phyloP scores from a whole-genome alignment of 1,140 invertebrate species.

The Chironomus tepperi region DNA sequence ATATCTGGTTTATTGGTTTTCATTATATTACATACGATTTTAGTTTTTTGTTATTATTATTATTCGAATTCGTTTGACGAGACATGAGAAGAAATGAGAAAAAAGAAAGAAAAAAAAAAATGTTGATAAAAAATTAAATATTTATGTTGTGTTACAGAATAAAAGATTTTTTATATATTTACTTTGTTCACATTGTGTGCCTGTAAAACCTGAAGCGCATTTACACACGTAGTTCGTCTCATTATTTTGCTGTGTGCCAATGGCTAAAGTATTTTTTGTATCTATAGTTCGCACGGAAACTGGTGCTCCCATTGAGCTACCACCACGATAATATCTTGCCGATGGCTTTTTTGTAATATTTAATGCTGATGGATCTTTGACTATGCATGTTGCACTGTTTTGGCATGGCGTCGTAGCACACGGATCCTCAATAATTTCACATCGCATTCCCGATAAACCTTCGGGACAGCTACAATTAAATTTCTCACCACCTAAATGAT shows the following conservation, averaged over 20 bases:
- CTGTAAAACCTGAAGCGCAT: constrained; percentile 77
- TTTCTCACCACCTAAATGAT: constrained; percentile 86
- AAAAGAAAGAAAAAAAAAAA: background rate
- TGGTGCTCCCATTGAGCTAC: constrained; percentile 42
- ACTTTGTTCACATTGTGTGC: constrained; percentile 62
- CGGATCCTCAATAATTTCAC: constrained; percentile 85
- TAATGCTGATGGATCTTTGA: constrained; percentile 32
- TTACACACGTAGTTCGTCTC: constrained; percentile 65
- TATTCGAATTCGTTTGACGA: background rate
- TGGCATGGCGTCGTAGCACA: constrained; percentile 81
- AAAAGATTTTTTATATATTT: background rate
- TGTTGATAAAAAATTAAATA: constrained; percentile 15
- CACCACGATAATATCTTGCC: constrained; percentile 37
- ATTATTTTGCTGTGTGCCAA: constrained; percentile 8
- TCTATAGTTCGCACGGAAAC: constrained; percentile 31
- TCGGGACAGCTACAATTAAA: constrained; percentile 86
- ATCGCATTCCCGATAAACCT: constrained; percentile 84
- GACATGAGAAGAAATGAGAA: background rate
- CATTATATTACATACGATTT: background rate
- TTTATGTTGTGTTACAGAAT: constrained; percentile 6
- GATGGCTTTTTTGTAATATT: background rate
- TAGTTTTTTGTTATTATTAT: background rate
- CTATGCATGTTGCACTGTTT: constrained; percentile 69
- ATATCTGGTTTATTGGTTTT: constrained; percentile 54
- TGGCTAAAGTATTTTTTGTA: constrained; percentile 11